phyloP scores from a whole-genome alignment of 2,113 vertebrate species.

The Tichodroma muraria region DNA sequence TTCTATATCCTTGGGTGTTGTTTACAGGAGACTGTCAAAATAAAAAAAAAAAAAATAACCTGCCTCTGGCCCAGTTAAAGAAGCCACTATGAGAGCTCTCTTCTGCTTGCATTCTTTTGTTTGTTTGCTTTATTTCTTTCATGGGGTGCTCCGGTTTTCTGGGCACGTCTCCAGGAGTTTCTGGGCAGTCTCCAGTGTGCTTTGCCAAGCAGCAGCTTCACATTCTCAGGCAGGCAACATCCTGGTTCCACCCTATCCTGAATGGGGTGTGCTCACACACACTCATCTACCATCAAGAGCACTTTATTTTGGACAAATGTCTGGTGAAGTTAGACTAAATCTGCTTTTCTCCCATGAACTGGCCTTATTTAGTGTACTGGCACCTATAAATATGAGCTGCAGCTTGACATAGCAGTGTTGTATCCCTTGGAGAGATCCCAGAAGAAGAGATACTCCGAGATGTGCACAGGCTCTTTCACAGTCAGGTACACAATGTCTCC shows the following conservation, averaged over 20 bases:
- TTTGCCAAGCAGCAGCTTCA: not conserved
- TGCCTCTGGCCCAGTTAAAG: not conserved
- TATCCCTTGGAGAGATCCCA: not conserved
- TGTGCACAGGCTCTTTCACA: fast-evolving
- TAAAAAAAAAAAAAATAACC: not conserved
- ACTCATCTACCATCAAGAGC: not conserved
- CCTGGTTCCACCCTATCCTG: conserved; percentile 36
- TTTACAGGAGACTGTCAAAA: not conserved
- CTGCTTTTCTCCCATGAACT: not conserved
- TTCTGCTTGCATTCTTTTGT: not conserved
- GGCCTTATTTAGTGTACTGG: fast-evolving
- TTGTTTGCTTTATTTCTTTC: not conserved
- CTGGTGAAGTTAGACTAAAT: not conserved
- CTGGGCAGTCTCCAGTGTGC: not conserved
- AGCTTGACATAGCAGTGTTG: not conserved
- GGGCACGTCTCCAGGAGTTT: not conserved
- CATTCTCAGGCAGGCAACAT: not conserved
- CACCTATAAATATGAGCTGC: not conserved
- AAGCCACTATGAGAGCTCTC: not conserved
- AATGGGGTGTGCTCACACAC: not conserved
- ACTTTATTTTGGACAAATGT: not conserved
- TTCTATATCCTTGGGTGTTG: not conserved
- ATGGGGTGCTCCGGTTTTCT: not conserved
- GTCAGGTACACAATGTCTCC: not conserved
- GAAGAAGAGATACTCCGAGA: not conserved